Evolutionary conservation across 2,113 vertebrate genomes (phyloP).

Genomic region (Pseudonaja textilis): DNA sequence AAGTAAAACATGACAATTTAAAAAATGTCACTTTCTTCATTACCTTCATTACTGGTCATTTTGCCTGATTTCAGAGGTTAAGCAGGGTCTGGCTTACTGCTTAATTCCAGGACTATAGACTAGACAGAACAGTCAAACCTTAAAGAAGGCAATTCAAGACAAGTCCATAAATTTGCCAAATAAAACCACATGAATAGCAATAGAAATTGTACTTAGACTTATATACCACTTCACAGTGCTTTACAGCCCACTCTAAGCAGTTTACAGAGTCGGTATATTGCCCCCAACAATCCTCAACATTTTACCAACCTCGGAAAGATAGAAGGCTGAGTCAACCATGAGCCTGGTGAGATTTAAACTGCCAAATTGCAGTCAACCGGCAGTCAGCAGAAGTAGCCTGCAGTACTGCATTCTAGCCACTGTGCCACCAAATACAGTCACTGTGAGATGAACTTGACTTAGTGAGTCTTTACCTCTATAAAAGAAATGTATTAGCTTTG

Average conservation of each 20-base stretch:
- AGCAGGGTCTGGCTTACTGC: background rate
- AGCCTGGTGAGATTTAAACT: too few relatives aligned
- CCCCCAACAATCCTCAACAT: too few relatives aligned
- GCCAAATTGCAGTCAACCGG: too few relatives aligned
- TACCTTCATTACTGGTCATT: background rate
- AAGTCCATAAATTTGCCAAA: background rate
- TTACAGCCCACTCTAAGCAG: too few relatives aligned
- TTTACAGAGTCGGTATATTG: too few relatives aligned
- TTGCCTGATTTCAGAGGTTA: background rate
- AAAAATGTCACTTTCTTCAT: background rate
- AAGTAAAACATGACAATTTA: constrained; percentile 4
- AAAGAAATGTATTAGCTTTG: background rate
- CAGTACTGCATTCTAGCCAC: too few relatives aligned
- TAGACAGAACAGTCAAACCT: background rate
- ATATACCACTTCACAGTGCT: too few relatives aligned
- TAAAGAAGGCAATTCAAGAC: background rate
- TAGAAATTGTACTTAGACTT: too few relatives aligned
- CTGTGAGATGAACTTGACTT: background rate
- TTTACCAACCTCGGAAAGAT: too few relatives aligned
- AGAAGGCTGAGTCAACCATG: too few relatives aligned
- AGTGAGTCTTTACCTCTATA: background rate
- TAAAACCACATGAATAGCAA: background rate
- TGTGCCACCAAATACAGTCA: background rate
- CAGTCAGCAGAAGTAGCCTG: too few relatives aligned
- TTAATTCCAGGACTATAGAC: background rate